A percentile compares a stretch with the other conserved stretches of the same genome.
Evolutionary conservation across 1,140 invertebrate species (phyloP).

Genomic region (Drosophila kurseongensis): DNA sequence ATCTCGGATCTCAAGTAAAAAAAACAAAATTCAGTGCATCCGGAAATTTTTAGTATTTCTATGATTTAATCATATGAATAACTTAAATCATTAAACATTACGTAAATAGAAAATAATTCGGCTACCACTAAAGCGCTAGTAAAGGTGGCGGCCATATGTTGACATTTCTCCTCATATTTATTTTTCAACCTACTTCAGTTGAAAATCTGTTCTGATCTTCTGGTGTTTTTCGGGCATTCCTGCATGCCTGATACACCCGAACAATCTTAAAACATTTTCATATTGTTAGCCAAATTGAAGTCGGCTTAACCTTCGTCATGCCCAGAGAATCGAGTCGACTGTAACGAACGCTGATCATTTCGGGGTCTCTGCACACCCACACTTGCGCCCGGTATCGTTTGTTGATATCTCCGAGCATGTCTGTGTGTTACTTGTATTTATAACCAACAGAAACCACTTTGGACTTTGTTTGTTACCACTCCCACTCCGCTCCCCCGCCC

Average conservation of each 20-base stretch:
- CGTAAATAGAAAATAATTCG: too few species aligned
- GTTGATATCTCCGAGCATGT: slow-evolving; percentile 23
- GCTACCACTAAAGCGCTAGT: too few species aligned
- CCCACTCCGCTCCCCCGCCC: slow-evolving; percentile 20
- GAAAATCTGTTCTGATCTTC: neutral
- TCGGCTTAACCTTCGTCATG: slow-evolving; percentile 45
- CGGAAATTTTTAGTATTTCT: too few species aligned
- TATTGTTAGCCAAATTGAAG: slow-evolving; percentile 48
- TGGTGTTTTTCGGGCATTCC: neutral
- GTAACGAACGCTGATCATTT: slow-evolving; percentile 42
- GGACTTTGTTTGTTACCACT: slow-evolving; percentile 39
- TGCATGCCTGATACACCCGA: neutral
- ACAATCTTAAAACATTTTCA: neutral
- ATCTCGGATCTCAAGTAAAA: too few species aligned
- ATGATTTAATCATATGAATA: too few species aligned
- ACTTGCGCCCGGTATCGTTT: slow-evolving; percentile 17
- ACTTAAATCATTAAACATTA: too few species aligned
- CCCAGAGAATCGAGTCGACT: slow-evolving; percentile 47
- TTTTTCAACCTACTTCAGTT: neutral
- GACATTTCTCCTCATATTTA: neutral
- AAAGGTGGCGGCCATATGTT: neutral
- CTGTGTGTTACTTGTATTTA: slow-evolving; percentile 41
- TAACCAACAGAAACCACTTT: slow-evolving; percentile 57
- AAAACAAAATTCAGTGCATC: too few species aligned
- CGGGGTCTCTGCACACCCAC: slow-evolving; percentile 19